A percentile compares a stretch with the other conserved stretches of the same genome.
Evolutionary conservation across 1,140 invertebrate species (phyloP).

Genomic region (Phymorhynchus buccinoides): DNA sequence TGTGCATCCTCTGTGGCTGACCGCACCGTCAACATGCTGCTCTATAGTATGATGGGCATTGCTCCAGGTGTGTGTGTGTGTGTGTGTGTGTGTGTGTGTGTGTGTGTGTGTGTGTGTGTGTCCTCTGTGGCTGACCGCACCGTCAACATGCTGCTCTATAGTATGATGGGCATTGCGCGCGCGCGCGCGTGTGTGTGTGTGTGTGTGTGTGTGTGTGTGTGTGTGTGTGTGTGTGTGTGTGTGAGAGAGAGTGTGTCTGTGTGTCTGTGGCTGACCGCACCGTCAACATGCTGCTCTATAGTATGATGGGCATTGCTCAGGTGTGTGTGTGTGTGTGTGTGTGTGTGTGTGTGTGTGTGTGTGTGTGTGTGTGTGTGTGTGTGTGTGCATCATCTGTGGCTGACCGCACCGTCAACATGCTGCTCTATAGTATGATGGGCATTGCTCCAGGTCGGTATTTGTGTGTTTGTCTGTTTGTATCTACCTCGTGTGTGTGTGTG

Average conservation of each 20-base stretch:
- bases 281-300: no score
- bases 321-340: conserved; percentile 6
- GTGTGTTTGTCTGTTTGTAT: background rate
- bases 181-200: background rate
- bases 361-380: conserved; percentile 21
- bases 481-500: background rate
- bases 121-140: background rate
- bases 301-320: no score
- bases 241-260: no score
- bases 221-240: no score
- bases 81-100: background rate
- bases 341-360: conserved; percentile 2
- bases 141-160: no score
- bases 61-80: background rate
- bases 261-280: conserved; percentile 18
- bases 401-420: background rate
- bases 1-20: background rate
- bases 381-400: conserved; percentile 17
- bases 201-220: background rate
- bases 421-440: conserved; percentile 22
- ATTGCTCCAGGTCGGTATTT: background rate
- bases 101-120: conserved; percentile 3
- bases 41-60: no score
- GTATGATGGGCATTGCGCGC: background rate
- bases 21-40: no score